Conservation (phyloP, 2,113 vertebrate species). For the Empidonax traillii region DNA sequence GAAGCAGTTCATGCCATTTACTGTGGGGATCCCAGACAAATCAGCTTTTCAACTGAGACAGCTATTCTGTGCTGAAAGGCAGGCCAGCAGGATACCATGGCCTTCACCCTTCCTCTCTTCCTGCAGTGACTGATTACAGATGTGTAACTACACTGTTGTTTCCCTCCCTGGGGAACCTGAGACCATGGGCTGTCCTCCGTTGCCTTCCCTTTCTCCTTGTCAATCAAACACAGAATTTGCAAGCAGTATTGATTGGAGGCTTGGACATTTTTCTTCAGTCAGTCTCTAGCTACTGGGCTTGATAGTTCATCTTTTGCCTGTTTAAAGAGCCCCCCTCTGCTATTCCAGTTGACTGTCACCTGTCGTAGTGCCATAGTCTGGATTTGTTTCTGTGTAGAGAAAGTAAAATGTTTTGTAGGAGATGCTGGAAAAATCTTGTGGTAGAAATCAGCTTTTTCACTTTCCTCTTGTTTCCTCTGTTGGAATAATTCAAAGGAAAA, state of each 20-base stretch:
- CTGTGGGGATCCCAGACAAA: not conserved
- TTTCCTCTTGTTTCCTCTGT: slow-evolving; percentile 21
- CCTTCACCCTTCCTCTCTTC: slow-evolving; percentile 3
- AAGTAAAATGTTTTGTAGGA: not conserved
- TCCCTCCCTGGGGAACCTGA: not conserved
- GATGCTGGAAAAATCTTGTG: not conserved
- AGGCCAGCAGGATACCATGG: not conserved
- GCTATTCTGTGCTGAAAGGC: not conserved
- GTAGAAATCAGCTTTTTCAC: slow-evolving; percentile 7
- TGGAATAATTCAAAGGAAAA: slow-evolving; percentile 57
- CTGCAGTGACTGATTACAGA: not conserved
- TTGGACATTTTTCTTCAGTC: slow-evolving; percentile 28
- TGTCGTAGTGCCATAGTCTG: not conserved
- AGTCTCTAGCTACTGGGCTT: not conserved
- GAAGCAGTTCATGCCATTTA: not conserved
- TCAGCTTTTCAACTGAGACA: not conserved
- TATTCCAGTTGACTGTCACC: slow-evolving; percentile 10
- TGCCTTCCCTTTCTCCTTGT: slow-evolving; percentile 19
- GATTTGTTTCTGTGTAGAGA: not conserved
- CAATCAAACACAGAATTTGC: slow-evolving; percentile 47
- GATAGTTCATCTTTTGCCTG: not conserved
- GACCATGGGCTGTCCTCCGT: not conserved
- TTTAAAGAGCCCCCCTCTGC: not conserved
- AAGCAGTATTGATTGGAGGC: slow-evolving; percentile 36
- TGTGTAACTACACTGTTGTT: not conserved